Conservation (phyloP, 1,140 invertebrate species). For the Drosophila pseudoobscura region DNA sequence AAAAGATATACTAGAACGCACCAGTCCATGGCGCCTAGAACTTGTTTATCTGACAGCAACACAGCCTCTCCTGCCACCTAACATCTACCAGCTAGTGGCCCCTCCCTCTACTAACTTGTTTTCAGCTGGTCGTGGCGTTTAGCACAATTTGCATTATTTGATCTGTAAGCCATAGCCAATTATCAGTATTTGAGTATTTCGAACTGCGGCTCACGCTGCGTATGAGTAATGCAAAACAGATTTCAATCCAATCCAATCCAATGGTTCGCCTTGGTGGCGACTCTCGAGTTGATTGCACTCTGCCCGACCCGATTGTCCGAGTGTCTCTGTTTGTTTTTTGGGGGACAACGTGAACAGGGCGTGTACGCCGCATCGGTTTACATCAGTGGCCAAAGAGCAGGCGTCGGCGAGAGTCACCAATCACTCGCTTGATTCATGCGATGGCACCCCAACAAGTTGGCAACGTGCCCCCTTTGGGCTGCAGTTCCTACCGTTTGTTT, state of each 20-base stretch:
- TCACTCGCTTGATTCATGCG: conserved; percentile 80
- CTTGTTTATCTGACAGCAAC: conserved; percentile 51
- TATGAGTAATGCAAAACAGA: conserved; percentile 53
- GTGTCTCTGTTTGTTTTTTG: background rate
- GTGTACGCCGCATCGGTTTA: conserved; percentile 43
- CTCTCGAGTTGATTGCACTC: conserved; percentile 30
- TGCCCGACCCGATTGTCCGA: background rate
- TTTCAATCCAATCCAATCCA: conserved; percentile 10
- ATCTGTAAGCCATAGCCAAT: conserved; percentile 47
- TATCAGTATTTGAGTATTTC: conserved; percentile 15
- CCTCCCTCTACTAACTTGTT: conserved; percentile 39
- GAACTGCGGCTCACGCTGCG: conserved; percentile 27
- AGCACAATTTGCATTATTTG: conserved; percentile 47
- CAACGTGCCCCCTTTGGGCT: conserved; percentile 36
- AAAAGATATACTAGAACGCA: conserved; percentile 53
- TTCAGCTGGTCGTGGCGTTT: conserved; percentile 39
- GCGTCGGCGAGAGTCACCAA: conserved; percentile 68
- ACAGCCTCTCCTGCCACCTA: background rate
- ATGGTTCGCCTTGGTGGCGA: conserved; percentile 18
- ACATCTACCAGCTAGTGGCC: conserved; percentile 5
- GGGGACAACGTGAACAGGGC: conserved; percentile 54
- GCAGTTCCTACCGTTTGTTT: conserved; percentile 33
- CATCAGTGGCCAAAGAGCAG: conserved; percentile 41
- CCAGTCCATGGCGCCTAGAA: conserved; percentile 64
- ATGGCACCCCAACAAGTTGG: conserved; percentile 49